phyloP scores from a whole-genome alignment of 2,888 invertebrate species.

The Drosophila nigricruria region DNA sequence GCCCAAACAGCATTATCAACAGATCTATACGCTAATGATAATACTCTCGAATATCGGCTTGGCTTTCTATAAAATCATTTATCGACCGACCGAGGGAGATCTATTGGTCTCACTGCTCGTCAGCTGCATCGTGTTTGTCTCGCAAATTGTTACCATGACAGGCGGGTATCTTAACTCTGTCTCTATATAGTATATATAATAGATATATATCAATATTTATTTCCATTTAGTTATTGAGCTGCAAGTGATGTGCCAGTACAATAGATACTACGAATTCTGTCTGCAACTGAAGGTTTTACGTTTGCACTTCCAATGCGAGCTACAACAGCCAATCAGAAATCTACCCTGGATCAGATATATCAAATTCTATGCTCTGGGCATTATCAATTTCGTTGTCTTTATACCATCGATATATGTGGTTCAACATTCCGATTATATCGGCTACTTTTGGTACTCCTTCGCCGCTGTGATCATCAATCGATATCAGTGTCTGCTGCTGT shows the following conservation, averaged over 20 bases:
- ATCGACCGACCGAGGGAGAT: constrained; percentile 31
- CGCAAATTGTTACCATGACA: constrained; percentile 55
- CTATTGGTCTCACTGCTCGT: constrained; percentile 65
- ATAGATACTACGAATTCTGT: constrained; percentile 59
- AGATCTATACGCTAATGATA: constrained; percentile 60
- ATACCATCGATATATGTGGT: constrained; percentile 18
- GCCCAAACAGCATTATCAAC: constrained; percentile 48
- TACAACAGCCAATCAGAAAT: constrained; percentile 22
- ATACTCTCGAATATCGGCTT: constrained; percentile 42
- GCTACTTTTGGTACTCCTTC: constrained; percentile 56
- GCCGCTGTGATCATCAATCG: constrained; percentile 42
- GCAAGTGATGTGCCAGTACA: constrained; percentile 63
- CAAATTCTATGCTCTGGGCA: constrained; percentile 43
- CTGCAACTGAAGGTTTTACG: constrained; percentile 47
- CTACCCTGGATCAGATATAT: constrained; percentile 29
- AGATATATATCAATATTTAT: not conserved
- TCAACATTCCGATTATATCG: not conserved
- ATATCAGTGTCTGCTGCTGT: constrained; percentile 50
- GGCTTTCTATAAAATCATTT: constrained; percentile 48
- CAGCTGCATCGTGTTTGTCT: constrained; percentile 63
- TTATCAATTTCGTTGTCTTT: constrained; percentile 23
- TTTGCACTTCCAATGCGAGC: constrained; percentile 42
- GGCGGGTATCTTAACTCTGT: no score
- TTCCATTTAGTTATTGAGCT: constrained; percentile 49
- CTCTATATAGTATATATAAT: not conserved